Evolutionary conservation across 2,888 invertebrate genomes (phyloP), one percentile per base, ranked within the genome.

Genomic region (Margaritifera margaritifera): DNA sequence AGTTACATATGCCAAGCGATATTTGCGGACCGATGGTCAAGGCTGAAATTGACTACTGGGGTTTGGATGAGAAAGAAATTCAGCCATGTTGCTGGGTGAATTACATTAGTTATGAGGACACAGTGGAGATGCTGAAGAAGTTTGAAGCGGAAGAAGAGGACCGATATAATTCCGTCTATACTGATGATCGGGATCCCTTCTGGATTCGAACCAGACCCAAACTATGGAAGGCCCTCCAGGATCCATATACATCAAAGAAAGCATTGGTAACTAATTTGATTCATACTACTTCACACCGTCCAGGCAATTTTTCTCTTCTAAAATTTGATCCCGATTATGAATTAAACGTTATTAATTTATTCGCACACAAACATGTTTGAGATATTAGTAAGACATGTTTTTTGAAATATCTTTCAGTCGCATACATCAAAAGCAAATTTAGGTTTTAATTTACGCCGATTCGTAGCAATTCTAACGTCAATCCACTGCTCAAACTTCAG

Each of bases 71-170:
- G 54, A 78, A 81, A 24, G 78, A 81, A 53, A 84, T 86, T 6
- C 79, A 84, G 56, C 78, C 80, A 22, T 86, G 86, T 69, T 86
- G 86, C 61, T 83, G 83, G 84, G 80, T 84, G 31, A 78, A 79
- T 54, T 86, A 86, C 64, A 84, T 81, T 20, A 79, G 77, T 57
- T 80, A 80, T 56, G 78, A 81, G 61, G 80, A 79, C 24, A 80
- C 80, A 4, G 72, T 75, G 65, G 77, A 75, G 18, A 77, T 79
- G 75, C 68, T 83, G 25, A 75, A 76, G 50, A 75, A 75, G 63
- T 84, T 82, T 66, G 78, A 84, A 55, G 68, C 70, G 5, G 80
- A 81, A 63, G 80, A 81, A 50, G 56, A 74, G 8, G 72, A 78
- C 24, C 71, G 77, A 50, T 71, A 77, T 24, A 72, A 78, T n/a